Evolutionary conservation across 1,140 invertebrate species (phyloP), one percentile per base, ranked within the genome.

Genomic region (Camponotus floridanus): DNA sequence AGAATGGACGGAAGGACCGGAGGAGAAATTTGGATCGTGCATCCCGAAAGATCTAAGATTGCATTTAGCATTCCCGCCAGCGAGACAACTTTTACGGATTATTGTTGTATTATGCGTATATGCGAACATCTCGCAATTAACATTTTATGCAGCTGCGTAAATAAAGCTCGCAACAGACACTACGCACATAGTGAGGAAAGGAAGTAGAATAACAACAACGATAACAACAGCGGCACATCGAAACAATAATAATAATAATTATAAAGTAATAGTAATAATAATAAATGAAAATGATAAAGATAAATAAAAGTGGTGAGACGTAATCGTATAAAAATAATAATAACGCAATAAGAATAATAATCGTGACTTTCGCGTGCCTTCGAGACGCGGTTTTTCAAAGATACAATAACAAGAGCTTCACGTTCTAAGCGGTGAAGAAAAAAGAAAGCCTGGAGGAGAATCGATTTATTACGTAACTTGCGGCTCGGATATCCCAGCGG

Each of bases 401-500:
- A 61, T 55, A 26, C 26, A 70, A 55, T 48, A 48, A 62, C 76
- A 79, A 87, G 51, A 86, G 86, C 62, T 85, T 79, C 59, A 59
- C 59, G 71, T 74, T 76, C 26, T 51, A 90, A 87, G 88, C 80
- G 68, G 67, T 87, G 83, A 89, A 89, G 71, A 78, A 68, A 87
- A 71, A 89, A 87, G 68, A 65, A 90, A 88, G 83, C 86, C 89
- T 90, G 83, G 74, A 76, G 86, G 74, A 84, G 68, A 90, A 88
- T 90, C 86, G 89, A 90, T 90, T 79, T 73, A 85, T 88, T 86
- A 79, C 83, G 88, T 90, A 90, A 90, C 65, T 90, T 85, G 85
- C 80, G 88, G 70, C 57, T 73, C 76, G 79, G 61, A 87, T 76
- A 89, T 86, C 76, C 76, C 74, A 86, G 84, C 87, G 85, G 85